phyloP scores from a whole-genome alignment of 2,888 invertebrate genomes.

The Geophilus truncorum region DNA sequence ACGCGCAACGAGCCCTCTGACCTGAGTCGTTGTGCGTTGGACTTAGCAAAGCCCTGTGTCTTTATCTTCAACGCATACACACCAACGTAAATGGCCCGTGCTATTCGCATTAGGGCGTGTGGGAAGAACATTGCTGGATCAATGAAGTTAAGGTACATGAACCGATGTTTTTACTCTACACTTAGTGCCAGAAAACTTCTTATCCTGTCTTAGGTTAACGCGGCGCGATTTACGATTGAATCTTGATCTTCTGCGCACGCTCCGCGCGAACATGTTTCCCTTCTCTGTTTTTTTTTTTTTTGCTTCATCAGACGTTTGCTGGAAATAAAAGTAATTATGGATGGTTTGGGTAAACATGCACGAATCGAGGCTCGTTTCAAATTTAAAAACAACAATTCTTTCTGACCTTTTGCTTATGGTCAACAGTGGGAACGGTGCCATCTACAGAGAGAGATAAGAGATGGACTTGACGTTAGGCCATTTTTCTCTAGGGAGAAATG shows the following conservation, averaged over 20 bases:
- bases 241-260: neutral
- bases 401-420: too few relatives aligned
- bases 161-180: conserved; percentile 1
- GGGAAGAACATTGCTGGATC: conserved; percentile 27
- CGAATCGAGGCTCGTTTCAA: too few relatives aligned
- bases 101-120: conserved; percentile 20
- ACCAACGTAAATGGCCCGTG: conserved; percentile 27
- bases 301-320: too few relatives aligned
- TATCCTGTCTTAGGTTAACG: neutral
- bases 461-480: too few relatives aligned
- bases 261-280: too few relatives aligned
- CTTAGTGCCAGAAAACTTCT: conserved; percentile 3
- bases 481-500: too few relatives aligned
- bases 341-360: too few relatives aligned
- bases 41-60: conserved; percentile 18
- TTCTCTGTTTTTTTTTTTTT: neutral
- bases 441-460: too few relatives aligned
- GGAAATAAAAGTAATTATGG: too few relatives aligned
- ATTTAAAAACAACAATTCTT: too few relatives aligned
- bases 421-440: too few relatives aligned
- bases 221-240: neutral
- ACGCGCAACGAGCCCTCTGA: conserved; percentile 19
- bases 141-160: conserved; percentile 24
- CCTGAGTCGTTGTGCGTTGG: conserved; percentile 24
- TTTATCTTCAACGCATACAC: conserved; percentile 27